A percentile compares a stretch with the other conserved stretches of the same genome.
Conservation (phyloP, 2,113 vertebrate species). For the Blennius ocellaris region DNA sequence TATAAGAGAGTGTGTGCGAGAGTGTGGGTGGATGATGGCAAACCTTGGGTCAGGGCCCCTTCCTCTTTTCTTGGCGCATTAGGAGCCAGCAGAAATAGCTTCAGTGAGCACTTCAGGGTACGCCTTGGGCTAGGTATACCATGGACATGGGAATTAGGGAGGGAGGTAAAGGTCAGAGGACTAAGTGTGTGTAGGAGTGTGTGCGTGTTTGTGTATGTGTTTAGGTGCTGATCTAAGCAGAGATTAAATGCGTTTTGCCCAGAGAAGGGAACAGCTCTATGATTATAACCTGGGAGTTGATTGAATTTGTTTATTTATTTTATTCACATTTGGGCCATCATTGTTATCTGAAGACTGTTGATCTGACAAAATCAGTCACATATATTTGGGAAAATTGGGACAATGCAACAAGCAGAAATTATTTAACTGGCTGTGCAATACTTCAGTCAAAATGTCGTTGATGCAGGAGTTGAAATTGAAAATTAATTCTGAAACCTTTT, state of each 20-base stretch:
- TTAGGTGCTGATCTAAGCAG: slow-evolving; percentile 24
- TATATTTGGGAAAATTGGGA: not conserved
- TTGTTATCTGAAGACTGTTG: not conserved
- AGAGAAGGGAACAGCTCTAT: not conserved
- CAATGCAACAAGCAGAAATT: not conserved
- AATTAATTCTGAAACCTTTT: not conserved
- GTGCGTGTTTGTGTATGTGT: slow-evolving; percentile 19
- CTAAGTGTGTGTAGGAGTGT: slow-evolving; percentile 31
- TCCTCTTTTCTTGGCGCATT: slow-evolving; percentile 49
- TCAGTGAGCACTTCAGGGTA: slow-evolving; percentile 56
- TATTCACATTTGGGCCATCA: not conserved
- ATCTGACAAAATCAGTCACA: not conserved
- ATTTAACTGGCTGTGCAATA: not conserved
- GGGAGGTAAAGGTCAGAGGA: slow-evolving; percentile 59
- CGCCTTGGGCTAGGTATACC: slow-evolving; percentile 57
- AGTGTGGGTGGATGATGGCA: slow-evolving; percentile 45
- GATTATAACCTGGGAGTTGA: not conserved
- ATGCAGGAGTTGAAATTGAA: too few relatives aligned
- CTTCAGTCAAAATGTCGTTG: too few relatives aligned
- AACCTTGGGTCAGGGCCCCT: slow-evolving; percentile 66
- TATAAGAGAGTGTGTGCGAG: slow-evolving; percentile 24
- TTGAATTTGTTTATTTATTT: not conserved
- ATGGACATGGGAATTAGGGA: slow-evolving; percentile 56
- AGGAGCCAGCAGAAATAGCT: slow-evolving; percentile 50
- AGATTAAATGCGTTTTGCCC: slow-evolving; percentile 11